Conservation (phyloP, 1,140 invertebrate species). For the Dryas iulia region DNA sequence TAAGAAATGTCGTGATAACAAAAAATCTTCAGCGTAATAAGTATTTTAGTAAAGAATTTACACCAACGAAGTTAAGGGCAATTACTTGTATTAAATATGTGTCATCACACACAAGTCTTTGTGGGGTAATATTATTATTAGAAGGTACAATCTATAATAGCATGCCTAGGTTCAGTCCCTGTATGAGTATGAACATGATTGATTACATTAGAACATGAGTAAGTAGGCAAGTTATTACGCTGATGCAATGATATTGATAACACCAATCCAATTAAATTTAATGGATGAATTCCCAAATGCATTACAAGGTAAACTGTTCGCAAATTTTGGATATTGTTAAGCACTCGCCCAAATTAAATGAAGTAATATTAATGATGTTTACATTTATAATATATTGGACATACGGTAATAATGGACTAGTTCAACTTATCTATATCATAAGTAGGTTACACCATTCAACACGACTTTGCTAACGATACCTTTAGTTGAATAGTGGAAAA, state of each 20-base stretch:
- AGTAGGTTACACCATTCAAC: no score
- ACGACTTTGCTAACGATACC: no score
- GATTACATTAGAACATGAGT: slow-evolving; percentile 13
- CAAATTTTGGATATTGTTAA: slow-evolving; percentile 40
- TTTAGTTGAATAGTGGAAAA: no score
- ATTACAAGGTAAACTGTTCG: slow-evolving; percentile 8
- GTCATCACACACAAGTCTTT: neutral
- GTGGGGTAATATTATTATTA: neutral
- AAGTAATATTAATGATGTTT: neutral
- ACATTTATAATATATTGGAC: no score
- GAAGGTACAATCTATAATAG: neutral
- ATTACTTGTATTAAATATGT: no score
- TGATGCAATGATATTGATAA: slow-evolving; percentile 31
- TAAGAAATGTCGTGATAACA: no score
- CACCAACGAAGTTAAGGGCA: no score
- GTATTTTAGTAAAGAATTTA: no score
- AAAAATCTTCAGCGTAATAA: no score
- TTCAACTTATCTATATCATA: no score
- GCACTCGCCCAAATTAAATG: neutral
- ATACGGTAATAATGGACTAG: no score
- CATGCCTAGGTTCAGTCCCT: neutral
- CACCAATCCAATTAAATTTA: slow-evolving; percentile 61
- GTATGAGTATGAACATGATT: slow-evolving; percentile 12
- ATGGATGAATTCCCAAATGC: slow-evolving; percentile 54
- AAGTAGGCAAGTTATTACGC: slow-evolving; percentile 16